Base-by-base conservation (phyloP, 2,113 vertebrate species). In the Colinus virginianus region DNA sequence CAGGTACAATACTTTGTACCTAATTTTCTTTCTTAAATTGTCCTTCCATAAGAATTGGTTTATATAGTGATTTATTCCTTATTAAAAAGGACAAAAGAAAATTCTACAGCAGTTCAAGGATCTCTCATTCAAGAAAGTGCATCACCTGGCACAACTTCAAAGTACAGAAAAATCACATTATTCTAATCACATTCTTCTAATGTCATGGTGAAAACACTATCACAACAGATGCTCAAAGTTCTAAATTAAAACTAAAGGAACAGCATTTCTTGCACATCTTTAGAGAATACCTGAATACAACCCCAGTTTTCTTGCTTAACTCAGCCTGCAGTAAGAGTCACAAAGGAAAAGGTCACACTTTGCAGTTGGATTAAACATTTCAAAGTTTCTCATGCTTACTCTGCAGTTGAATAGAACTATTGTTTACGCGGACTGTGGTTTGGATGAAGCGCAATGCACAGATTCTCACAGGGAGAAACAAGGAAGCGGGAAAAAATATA, bases 381-480 rank as follows among this genome's bases (percentile, higher is more conserved):
- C 63, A 28, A 64, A 92, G 58, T 53, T 89, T 42, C 69, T 66
- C 84, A 23, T 32, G 30, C 81, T 81, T 87, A 66, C 66, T 86
- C 82, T 66, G 46, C 36, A 83, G 51, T 71, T 94, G 61, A 95
- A 86, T 86, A 78, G 46, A 80, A 85, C 64, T 68, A 86, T 82
- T 95, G 87, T 82, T 94, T 83, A n/a, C 68, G 90, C 83, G 1
- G 0, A 84, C 28, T n/a, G 63, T 77, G 91, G 87, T 85, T 63
- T 93, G 90, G 75, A 91, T 67, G 70, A 85, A 94, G 36, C 2
- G 30, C 68, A 93, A 89, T 12, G 59, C 81, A 63, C 38, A 83
- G 56, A 80, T 92, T 95, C 82, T 90, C 93, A 91, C 19, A 17
- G 38, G 20, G 43, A 80, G 10, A 91, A 87, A 74, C 17, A 69